Evolutionary conservation across 1,140 invertebrate species (phyloP), one percentile per base, ranked within the genome.

Genomic region (Neodiprion fabricii): DNA sequence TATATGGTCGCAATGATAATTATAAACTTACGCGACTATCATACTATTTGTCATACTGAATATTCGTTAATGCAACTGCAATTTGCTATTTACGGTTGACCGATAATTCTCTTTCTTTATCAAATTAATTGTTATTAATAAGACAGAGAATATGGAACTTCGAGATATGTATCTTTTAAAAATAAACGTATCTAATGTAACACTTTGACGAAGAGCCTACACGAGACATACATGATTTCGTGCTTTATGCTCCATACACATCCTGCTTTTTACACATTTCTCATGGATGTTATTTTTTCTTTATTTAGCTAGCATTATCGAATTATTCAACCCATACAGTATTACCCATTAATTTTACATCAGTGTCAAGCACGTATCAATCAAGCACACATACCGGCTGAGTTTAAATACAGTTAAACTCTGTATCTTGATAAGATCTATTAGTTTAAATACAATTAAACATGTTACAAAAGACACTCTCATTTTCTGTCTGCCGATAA

Each of bases 251-350:
- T 71, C 69, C 69, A 71, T n/a, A 76, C 72, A 82, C 75, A 70
- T 70, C 74, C 79, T 80, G 80, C 82, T 83, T 82, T 71, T 77
- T 68, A 74, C 61, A 74, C 71, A 78, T 75, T 79, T 74, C 14
- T 73, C 14, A 47, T 71, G 17, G 17, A 71, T n/a, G 70, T 78
- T 80, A 75, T 81, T 78, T 82, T 80, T 17, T 79, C 21, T 72
- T 68, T 79, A 78, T 83, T 82, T 82, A 79, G 81, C 83, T 82
- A 83, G 84, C 83, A 84, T 84, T 83, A 85, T 84, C 78, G 79
- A 83, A 84, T 83, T 78, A 83, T 81, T 81, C 78, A 50, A 80
- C 76, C 4, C 67, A 53, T 70, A 75, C 72, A 78, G 80, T 74
- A 74, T 83, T 78, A 61, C 53, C 11, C n/a, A 61, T 14, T 61